A percentile compares a stretch with the other conserved stretches of the same genome.
phyloP scores from a whole-genome alignment of 1,140 invertebrate species.

The Euura lappo region DNA sequence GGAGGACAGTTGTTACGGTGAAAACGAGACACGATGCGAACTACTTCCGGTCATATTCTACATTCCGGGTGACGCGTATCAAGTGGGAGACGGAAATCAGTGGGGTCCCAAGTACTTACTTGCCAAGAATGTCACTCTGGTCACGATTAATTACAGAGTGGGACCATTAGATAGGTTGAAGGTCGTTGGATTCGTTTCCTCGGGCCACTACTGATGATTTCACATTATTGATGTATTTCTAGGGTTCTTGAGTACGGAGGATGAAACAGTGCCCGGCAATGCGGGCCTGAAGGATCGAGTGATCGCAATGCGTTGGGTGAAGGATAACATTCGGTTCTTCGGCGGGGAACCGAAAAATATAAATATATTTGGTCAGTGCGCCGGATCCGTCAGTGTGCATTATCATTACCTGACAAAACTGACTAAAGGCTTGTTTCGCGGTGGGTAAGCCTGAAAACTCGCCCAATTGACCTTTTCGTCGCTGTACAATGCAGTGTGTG shows the following conservation, averaged over 20 bases:
- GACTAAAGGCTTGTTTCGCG: constrained; percentile 49
- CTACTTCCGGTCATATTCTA: constrained; percentile 49
- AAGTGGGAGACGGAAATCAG: constrained; percentile 52
- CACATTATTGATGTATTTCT: no score
- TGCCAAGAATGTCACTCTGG: constrained; percentile 66
- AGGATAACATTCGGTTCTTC: constrained; percentile 62
- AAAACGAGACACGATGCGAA: no score
- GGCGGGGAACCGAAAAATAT: constrained; percentile 62
- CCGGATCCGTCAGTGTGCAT: constrained; percentile 63
- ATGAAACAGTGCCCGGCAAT: constrained; percentile 63
- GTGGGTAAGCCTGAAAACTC: no score
- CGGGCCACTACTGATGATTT: no score
- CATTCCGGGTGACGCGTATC: constrained; percentile 53
- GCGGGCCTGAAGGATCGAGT: constrained; percentile 70
- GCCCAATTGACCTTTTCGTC: no score
- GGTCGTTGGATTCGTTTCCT: no score
- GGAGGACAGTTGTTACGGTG: no score
- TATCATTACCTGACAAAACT: constrained; percentile 67
- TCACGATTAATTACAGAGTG: constrained; percentile 70
- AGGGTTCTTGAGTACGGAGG: constrained; percentile 66
- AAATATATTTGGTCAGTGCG: constrained; percentile 61
- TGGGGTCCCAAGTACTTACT: constrained; percentile 65
- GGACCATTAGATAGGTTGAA: constrained; percentile 61
- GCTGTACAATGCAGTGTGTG: constrained; percentile 35
- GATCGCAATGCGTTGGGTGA: constrained; percentile 66